phyloP scores from a whole-genome alignment of 2,888 invertebrate genomes.

The Sarcophaga carnaria region DNA sequence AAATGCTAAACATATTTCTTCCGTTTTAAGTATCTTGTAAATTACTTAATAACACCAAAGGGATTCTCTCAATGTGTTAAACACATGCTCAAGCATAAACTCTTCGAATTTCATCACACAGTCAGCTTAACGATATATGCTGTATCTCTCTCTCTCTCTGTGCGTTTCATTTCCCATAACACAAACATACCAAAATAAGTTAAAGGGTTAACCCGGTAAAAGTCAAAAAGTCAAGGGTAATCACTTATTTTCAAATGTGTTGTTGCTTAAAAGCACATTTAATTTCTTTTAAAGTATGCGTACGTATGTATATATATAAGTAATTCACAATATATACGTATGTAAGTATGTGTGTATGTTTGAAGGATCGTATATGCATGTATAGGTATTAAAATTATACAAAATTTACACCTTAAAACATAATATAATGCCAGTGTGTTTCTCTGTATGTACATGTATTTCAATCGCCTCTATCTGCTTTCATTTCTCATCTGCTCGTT shows the following conservation, averaged over 20 bases:
- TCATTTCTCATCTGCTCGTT: too few relatives aligned
- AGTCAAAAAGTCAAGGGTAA: conserved; percentile 68
- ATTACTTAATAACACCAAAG: conserved; percentile 79
- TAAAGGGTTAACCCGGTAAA: conserved; percentile 36
- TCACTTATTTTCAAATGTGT: conserved; percentile 66
- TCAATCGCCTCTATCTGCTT: too few relatives aligned
- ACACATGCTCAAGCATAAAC: neutral
- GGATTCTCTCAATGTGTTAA: conserved; percentile 54
- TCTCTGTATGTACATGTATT: too few relatives aligned
- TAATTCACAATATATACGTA: neutral
- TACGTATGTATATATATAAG: neutral
- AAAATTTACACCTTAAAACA: too few relatives aligned
- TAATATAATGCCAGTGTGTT: too few relatives aligned
- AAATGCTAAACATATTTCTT: conserved; percentile 80
- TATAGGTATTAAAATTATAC: too few relatives aligned
- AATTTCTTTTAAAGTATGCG: conserved; percentile 2
- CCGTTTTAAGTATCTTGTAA: conserved; percentile 80
- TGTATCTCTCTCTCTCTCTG: neutral
- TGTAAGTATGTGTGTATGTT: neutral
- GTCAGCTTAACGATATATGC: conserved; percentile 33
- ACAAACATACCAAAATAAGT: neutral
- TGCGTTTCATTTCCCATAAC: too few relatives aligned
- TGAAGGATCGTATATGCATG: too few relatives aligned
- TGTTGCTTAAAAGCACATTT: conserved; percentile 41
- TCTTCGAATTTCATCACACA: neutral